phyloP scores from a whole-genome alignment of 2,797 vertebrate genomes.

The Lutjanus argentimaculatus region DNA sequence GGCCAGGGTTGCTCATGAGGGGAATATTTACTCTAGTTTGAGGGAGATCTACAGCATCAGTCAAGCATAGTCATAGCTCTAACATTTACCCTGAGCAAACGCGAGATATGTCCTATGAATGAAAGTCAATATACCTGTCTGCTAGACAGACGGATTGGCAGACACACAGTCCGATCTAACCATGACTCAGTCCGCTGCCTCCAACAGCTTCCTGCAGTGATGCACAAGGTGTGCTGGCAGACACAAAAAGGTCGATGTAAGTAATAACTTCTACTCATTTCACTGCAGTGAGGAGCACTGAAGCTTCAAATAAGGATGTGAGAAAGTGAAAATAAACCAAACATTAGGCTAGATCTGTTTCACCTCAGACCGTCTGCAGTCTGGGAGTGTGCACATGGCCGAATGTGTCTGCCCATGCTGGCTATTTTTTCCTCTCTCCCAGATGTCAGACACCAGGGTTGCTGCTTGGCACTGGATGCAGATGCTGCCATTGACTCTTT shows the following conservation, averaged over 20 bases:
- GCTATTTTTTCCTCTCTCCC: slow-evolving; percentile 24
- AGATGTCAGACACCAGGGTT: slow-evolving; percentile 35
- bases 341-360: slow-evolving; percentile 13
- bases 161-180: slow-evolving; percentile 39
- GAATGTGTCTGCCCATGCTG: slow-evolving; percentile 14
- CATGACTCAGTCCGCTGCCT: slow-evolving; percentile 58
- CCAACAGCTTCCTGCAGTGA: slow-evolving; percentile 48
- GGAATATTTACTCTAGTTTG: slow-evolving; percentile 68
- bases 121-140: slow-evolving; percentile 73
- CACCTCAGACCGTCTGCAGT: slow-evolving; percentile 12
- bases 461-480: slow-evolving; percentile 43
- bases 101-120: slow-evolving; percentile 66
- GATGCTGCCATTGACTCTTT: slow-evolving; percentile 52
- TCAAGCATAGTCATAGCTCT: slow-evolving; percentile 67
- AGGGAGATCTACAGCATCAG: slow-evolving; percentile 63
- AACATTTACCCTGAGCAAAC: slow-evolving; percentile 79
- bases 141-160: slow-evolving; percentile 39
- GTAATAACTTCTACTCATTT: slow-evolving; percentile 51
- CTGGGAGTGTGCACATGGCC: neutral
- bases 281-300: slow-evolving; percentile 22
- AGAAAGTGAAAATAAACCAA: slow-evolving; percentile 39
- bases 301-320: slow-evolving; percentile 39
- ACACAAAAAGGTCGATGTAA: slow-evolving; percentile 57
- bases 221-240: slow-evolving; percentile 48
- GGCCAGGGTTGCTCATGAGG: slow-evolving; percentile 42